Percentiles rank a stretch among this genome's conserved stretches.
Evolutionary conservation across 1,140 invertebrate species (phyloP).

Genomic region (Drosophila rufa): DNA sequence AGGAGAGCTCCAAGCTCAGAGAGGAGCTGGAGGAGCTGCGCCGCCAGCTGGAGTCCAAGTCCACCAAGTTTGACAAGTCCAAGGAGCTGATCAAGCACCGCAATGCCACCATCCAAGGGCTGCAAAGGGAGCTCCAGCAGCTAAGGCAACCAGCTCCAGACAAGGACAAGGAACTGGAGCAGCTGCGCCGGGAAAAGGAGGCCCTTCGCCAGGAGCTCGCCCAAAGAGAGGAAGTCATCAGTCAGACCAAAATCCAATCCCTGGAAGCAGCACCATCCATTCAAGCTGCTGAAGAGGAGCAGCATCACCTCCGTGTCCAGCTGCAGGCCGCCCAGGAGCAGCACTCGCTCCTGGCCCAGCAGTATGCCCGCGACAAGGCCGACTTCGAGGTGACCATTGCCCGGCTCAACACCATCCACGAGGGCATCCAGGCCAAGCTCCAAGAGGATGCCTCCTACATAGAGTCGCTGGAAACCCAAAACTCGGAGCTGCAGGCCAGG

Average conservation of each 20-base stretch:
- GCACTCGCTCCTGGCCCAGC: slow-evolving; percentile 85
- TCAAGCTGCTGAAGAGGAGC: slow-evolving; percentile 9
- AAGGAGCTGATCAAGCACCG: slow-evolving; percentile 80
- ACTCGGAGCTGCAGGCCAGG: slow-evolving; percentile 88
- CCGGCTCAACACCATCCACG: slow-evolving; percentile 72
- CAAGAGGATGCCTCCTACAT: slow-evolving; percentile 90
- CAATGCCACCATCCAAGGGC: slow-evolving; percentile 74
- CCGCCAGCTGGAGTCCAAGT: slow-evolving; percentile 57
- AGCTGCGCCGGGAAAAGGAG: slow-evolving; percentile 26
- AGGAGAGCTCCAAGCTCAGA: too few relatives aligned
- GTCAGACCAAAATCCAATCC: neutral
- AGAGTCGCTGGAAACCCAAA: slow-evolving; percentile 89
- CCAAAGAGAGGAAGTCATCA: neutral
- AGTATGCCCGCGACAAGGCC: slow-evolving; percentile 65
- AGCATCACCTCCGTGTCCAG: slow-evolving; percentile 39
- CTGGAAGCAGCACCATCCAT: neutral
- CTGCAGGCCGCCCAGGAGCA: slow-evolving; percentile 65
- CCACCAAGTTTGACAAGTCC: slow-evolving; percentile 83
- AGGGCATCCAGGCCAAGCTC: slow-evolving; percentile 88
- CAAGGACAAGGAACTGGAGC: slow-evolving; percentile 11
- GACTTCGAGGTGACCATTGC: slow-evolving; percentile 65
- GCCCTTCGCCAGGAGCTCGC: slow-evolving; percentile 11
- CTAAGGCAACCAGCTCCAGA: neutral
- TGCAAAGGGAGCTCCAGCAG: slow-evolving; percentile 66
- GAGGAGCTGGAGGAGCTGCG: slow-evolving; percentile 43